Evolutionary conservation across 2,888 invertebrate species (phyloP), one percentile per base, ranked within the genome.

Genomic region (Spodoptera littoralis): DNA sequence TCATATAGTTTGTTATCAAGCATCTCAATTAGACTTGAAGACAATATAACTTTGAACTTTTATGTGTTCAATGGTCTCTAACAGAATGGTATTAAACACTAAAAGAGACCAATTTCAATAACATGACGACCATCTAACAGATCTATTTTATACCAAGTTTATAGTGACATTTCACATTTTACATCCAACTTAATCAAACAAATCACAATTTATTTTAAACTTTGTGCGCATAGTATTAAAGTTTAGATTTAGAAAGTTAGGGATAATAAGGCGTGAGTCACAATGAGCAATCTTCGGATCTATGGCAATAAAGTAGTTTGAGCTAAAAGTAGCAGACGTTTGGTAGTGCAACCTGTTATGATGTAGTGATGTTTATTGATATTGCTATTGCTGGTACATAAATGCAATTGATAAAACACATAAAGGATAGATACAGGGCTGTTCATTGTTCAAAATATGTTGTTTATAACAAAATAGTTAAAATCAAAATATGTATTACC

Each of bases 391-490:
- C 64, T 70, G 79, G 73, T 71, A 61, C 74, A 65, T 60, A 77
- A 83, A 81, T 80, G 83, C 81, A 81, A 74, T 67, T 79, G 76
- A 72, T 73, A 70, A 72, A 70, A 80, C 70, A 72, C 62, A 67
- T 60, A 65, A 64, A 56, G 72, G 59, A 67, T 65, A 36, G 55
- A 9, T 13, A 3, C 18, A 73, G 73, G 75, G 77, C 36, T 75
- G 75, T 3, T 8, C 0, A 1, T 36, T 36, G 6, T 36, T 36
- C 36, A 36, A 36, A 36, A 36, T 36, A 9, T 36, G 36, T 5
- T 8, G 4, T 36, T 36, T 2, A 36, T 42, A 24, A 63, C 11
- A 43, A 11, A 36, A 24, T 18, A 18, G 18, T 18, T 18, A 18
- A 18, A 18, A 18, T 18, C 18, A 18, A 18, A 18, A 18, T 18